These are phyloP conservation scores for Morpho helenor DNA, from an alignment of 2,888 invertebrate genomes.

Conservation along the genomic window DNA sequence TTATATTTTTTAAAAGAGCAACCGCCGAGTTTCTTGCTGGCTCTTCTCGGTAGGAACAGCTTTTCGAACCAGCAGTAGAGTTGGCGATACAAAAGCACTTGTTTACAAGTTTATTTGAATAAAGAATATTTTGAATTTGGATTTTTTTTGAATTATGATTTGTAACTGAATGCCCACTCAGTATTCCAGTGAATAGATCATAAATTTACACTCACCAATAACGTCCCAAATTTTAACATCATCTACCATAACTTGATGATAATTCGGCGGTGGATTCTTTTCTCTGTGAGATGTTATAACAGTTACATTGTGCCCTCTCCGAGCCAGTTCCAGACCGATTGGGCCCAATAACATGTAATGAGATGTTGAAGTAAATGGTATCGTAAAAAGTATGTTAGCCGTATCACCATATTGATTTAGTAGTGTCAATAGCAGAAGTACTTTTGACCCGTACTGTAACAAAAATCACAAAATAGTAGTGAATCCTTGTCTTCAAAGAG, in stretches of 20 bases:
- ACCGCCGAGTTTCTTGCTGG: too few relatives aligned
- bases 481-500: too few relatives aligned
- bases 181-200: too few relatives aligned
- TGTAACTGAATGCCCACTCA: too few relatives aligned
- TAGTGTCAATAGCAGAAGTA: constrained; percentile 14
- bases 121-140: too few relatives aligned
- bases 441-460: constrained; percentile 15
- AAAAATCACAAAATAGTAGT: background rate
- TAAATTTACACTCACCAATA: constrained; percentile 41
- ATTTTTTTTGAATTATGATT: too few relatives aligned
- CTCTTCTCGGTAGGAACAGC: too few relatives aligned
- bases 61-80: too few relatives aligned
- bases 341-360: constrained; percentile 67
- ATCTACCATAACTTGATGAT: constrained; percentile 55
- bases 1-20: too few relatives aligned
- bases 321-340: constrained; percentile 67
- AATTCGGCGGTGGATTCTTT: constrained; percentile 51
- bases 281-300: constrained; percentile 61
- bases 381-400: constrained; percentile 64
- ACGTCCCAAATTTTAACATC: constrained; percentile 61
- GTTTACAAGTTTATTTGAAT: too few relatives aligned
- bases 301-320: constrained; percentile 74
- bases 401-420: constrained; percentile 30
- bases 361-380: constrained; percentile 70
- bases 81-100: too few relatives aligned